Conservation (phyloP, 2,113 vertebrate species). For the Antechinus stuartii region DNA sequence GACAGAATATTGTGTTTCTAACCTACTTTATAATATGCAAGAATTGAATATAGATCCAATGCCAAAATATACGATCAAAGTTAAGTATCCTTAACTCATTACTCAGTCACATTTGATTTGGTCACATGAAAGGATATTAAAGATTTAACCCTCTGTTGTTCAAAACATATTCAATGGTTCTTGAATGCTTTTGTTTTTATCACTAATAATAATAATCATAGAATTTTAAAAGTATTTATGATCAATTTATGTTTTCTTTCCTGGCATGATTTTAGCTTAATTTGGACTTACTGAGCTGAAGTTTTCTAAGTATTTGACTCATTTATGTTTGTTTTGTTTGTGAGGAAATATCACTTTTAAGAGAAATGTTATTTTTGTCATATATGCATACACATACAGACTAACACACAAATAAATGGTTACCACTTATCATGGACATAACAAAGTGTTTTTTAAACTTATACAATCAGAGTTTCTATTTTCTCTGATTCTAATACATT, state of each 20-base stretch:
- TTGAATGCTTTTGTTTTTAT: constrained; percentile 7
- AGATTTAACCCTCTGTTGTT: constrained; percentile 44
- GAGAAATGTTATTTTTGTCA: not conserved
- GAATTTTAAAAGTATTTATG: constrained; percentile 21
- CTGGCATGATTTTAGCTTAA: not conserved
- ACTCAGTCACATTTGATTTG: constrained; percentile 11
- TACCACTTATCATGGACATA: not conserved
- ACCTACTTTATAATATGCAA: constrained; percentile 21
- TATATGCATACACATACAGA: not conserved
- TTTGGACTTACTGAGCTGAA: not conserved
- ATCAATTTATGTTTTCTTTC: constrained; percentile 35
- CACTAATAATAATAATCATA: not conserved
- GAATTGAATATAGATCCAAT: not conserved
- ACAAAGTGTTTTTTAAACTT: not conserved
- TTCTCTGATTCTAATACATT: constrained; percentile 36
- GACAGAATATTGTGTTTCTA: not conserved
- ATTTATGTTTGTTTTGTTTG: not conserved
- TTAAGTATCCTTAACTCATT: not conserved
- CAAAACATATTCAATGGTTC: not conserved
- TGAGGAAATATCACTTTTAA: constrained; percentile 32
- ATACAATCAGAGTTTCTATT: not conserved
- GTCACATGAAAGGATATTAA: constrained; percentile 10
- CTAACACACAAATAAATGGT: not conserved
- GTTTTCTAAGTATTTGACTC: not conserved
- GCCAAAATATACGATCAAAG: constrained; percentile 29